Percentiles rank a stretch among this genome's conserved stretches.
These are phyloP conservation scores for Caprella mutica DNA, from an alignment of 2,888 invertebrate species.

Conservation along the genomic window DNA sequence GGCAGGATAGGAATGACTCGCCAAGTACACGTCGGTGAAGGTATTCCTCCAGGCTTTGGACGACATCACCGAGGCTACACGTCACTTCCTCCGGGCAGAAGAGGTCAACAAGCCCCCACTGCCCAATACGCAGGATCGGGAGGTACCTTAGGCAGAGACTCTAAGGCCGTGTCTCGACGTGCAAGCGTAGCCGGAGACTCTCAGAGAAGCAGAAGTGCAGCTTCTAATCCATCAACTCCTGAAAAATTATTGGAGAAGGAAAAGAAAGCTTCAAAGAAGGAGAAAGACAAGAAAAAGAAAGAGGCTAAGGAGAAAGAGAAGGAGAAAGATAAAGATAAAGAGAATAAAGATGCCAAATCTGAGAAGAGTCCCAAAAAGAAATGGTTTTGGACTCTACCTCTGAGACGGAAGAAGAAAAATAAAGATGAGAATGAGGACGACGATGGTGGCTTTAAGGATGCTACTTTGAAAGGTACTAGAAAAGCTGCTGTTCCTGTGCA, in stretches of 20 bases:
- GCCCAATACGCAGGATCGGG: not conserved
- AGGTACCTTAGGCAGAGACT: not conserved
- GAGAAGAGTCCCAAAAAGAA: conserved; percentile 33
- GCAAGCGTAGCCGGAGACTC: conserved; percentile 29
- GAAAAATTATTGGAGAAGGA: conserved; percentile 31
- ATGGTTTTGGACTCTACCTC: conserved; percentile 34
- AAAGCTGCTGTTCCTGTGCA: conserved; percentile 16
- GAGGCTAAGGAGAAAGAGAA: conserved; percentile 30
- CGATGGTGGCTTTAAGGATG: conserved; percentile 30
- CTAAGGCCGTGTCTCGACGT: conserved; percentile 10
- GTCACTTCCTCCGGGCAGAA: conserved; percentile 25
- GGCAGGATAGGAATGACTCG: conserved; percentile 34
- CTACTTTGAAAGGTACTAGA: conserved; percentile 25
- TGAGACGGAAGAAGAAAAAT: conserved; percentile 32
- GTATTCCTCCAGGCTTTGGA: conserved; percentile 29
- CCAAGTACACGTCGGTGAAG: conserved; percentile 31
- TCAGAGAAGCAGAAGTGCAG: conserved; percentile 10
- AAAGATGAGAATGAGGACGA: conserved; percentile 34
- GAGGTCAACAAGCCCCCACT: conserved; percentile 14
- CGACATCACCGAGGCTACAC: conserved; percentile 27
- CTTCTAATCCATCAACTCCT: conserved; percentile 31
- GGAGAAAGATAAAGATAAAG: conserved; percentile 28
- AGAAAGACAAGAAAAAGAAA: conserved; percentile 29
- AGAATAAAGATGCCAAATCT: conserved; percentile 28
- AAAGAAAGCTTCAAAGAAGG: conserved; percentile 27